These are phyloP conservation scores for Cariama cristata DNA, from an alignment of 2,113 vertebrate species.

Conservation along the genomic window DNA sequence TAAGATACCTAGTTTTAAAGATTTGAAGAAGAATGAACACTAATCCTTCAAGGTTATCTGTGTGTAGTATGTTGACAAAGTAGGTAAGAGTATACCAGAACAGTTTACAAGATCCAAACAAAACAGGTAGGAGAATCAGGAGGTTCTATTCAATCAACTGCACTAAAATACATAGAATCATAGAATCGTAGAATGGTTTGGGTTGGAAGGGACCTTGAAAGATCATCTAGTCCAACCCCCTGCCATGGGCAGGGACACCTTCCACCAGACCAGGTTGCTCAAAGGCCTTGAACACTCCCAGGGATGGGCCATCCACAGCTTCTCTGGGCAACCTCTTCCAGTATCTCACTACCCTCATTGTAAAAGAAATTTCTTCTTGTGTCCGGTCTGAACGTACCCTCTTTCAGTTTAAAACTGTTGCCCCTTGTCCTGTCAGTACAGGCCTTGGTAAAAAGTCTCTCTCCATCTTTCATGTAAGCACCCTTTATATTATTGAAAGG, in stretches of 20 bases:
- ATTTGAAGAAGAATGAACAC: neutral
- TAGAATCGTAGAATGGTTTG: neutral
- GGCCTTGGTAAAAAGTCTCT: neutral
- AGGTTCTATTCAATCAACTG: neutral
- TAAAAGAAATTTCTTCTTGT: neutral
- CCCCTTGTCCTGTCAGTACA: neutral
- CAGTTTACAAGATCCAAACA: neutral
- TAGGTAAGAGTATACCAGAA: neutral
- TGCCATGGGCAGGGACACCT: too few relatives aligned
- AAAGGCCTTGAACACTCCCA: too few relatives aligned
- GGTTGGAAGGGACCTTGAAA: neutral
- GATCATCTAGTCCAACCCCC: neutral
- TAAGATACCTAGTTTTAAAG: neutral
- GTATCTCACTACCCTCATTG: neutral
- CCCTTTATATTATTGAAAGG: too few relatives aligned
- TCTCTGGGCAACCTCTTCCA: too few relatives aligned
- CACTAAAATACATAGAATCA: neutral
- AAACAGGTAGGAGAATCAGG: neutral
- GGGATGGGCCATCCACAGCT: too few relatives aligned
- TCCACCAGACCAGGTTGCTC: too few relatives aligned
- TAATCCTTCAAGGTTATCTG: neutral
- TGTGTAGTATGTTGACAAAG: neutral
- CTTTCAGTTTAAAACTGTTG: neutral
- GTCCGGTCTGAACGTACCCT: neutral
- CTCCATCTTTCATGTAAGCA: too few relatives aligned